Percentiles rank a stretch among this genome's conserved stretches.
Conservation (phyloP, 92 coral and sea anemone genomes). For the Porites lobata region DNA sequence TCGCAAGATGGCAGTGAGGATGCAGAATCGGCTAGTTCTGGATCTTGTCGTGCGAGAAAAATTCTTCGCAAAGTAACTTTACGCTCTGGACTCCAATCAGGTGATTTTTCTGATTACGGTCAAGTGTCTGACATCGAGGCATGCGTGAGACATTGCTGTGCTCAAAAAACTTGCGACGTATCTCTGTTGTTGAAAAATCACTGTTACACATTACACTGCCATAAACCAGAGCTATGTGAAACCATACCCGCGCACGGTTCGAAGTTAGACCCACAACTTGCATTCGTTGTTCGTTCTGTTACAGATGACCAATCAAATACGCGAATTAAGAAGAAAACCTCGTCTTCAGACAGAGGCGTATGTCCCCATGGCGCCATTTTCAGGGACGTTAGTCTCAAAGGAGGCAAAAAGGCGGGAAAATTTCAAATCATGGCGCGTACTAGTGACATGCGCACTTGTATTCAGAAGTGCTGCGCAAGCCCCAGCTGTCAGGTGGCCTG, state of each 20-base stretch:
- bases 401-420: constrained; percentile 84
- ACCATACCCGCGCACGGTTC: constrained; percentile 79
- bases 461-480: constrained; percentile 86
- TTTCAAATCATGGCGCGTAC: constrained; percentile 82
- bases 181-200: constrained; percentile 73
- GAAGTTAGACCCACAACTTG: constrained; percentile 65
- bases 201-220: constrained; percentile 85
- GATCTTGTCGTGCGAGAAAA: constrained; percentile 55
- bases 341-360: constrained; percentile 57
- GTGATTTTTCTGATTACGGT: constrained; percentile 93
- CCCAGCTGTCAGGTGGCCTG: constrained; percentile 89
- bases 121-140: constrained; percentile 71
- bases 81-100: constrained; percentile 84
- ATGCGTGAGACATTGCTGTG: constrained; percentile 82
- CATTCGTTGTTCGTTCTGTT: constrained; percentile 65
- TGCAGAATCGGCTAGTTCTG: neutral
- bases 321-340: constrained; percentile 24
- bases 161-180: constrained; percentile 76
- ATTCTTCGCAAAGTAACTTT: constrained; percentile 81
- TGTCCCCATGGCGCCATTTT: constrained; percentile 82
- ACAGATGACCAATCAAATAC: constrained; percentile 13
- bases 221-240: constrained; percentile 55
- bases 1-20: neutral
- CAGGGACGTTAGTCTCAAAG: constrained; percentile 83
- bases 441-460: constrained; percentile 79